phyloP scores from a whole-genome alignment of 1,140 invertebrate genomes.

The Drosophila insularis region DNA sequence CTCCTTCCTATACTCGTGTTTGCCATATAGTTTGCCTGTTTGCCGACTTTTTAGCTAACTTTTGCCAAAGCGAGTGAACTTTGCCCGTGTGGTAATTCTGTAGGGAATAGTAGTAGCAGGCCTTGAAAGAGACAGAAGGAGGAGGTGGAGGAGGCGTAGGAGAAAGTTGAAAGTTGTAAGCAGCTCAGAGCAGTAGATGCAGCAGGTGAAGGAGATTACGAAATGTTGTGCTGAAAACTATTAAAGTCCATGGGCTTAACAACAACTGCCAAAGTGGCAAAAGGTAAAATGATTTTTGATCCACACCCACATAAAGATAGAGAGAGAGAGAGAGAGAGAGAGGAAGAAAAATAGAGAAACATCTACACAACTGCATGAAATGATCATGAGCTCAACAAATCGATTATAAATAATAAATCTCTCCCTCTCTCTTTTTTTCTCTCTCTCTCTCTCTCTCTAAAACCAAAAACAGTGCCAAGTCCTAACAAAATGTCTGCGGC shows the following conservation, averaged over 20 bases:
- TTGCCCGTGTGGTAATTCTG: conserved; percentile 59
- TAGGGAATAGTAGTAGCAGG: conserved; percentile 34
- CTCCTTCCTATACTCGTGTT: conserved; percentile 15
- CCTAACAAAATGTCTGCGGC: conserved; percentile 56
- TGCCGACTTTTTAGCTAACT: conserved; percentile 65
- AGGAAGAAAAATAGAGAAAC: conserved; percentile 4
- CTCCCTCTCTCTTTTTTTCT: not conserved
- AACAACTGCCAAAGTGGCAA: conserved; percentile 12
- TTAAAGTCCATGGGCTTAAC: conserved; percentile 53
- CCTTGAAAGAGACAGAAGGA: not conserved
- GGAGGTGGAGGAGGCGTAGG: not conserved
- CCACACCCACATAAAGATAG: conserved; percentile 12
- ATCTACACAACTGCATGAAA: not conserved
- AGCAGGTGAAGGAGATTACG: conserved; percentile 59
- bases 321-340: conserved; percentile 12
- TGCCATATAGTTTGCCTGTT: conserved; percentile 53
- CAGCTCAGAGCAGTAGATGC: conserved; percentile 57
- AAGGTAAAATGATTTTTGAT: conserved; percentile 4
- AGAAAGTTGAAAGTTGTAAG: conserved; percentile 58
- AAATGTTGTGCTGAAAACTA: conserved; percentile 68
- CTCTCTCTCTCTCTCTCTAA: not conserved
- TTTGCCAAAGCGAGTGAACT: conserved; percentile 47
- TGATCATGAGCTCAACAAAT: not conserved
- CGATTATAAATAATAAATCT: conserved; percentile 4
- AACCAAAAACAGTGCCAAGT: not conserved